A percentile compares a stretch with the other conserved stretches of the same genome.
Conservation (phyloP, 1,140 invertebrate genomes). For the Radopholus similis region DNA sequence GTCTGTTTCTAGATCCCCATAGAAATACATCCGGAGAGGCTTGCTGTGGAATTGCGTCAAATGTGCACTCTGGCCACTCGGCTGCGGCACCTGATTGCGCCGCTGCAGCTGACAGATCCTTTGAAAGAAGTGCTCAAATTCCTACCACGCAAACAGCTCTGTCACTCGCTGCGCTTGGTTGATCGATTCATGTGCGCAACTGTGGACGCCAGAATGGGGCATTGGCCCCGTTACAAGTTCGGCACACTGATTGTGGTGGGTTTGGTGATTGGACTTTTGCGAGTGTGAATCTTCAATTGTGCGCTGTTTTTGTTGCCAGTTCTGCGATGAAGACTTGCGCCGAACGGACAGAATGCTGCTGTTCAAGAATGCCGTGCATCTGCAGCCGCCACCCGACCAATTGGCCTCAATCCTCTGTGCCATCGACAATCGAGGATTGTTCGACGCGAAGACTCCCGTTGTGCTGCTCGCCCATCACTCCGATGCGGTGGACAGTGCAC, state of each 20-base stretch:
- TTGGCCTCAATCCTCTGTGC: neutral
- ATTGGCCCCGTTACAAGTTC: slow-evolving; percentile 3
- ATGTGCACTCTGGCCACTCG: neutral
- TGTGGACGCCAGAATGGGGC: neutral
- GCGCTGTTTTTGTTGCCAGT: neutral
- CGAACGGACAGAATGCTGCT: slow-evolving; percentile 4
- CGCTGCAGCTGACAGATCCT: neutral
- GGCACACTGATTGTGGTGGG: neutral
- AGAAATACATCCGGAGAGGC: neutral
- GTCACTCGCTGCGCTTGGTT: neutral
- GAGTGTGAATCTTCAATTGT: neutral
- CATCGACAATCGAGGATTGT: neutral
- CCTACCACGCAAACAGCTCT: slow-evolving; percentile 5
- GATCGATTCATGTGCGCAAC: neutral
- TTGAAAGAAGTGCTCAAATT: slow-evolving; percentile 8
- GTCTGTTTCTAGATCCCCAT: neutral
- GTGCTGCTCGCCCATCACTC: neutral
- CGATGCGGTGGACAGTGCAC: neutral
- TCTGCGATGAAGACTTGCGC: neutral
- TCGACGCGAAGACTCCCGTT: neutral
- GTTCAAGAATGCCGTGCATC: slow-evolving; percentile 6
- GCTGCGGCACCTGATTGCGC: neutral
- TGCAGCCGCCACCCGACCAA: neutral
- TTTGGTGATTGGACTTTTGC: neutral
- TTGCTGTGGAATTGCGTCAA: neutral